Evolutionary conservation across 2,888 invertebrate species (phyloP), one percentile per base, ranked within the genome.

Genomic region (Drosophila neonasuta): DNA sequence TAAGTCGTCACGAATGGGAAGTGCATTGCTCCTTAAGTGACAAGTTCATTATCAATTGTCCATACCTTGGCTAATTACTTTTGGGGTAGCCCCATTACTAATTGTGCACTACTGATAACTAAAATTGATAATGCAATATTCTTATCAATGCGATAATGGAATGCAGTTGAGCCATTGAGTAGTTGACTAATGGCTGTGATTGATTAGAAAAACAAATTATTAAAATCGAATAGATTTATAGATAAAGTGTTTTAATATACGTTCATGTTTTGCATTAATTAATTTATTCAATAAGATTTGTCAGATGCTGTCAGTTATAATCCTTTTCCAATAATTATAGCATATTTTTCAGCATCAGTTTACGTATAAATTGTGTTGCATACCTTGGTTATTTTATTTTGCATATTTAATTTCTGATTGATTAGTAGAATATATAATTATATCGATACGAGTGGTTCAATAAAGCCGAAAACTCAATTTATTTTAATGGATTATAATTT

Each of bases 11-110:
- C 41, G 13, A 41, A 13, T 13, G 39, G n/a, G 34, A 32, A 36
- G 41, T n/a, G 29, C 9, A 32, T 15, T 45, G 32, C 8, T 49
- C 30, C 24, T 51, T 15, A 13, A 69, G 46, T 52, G 3, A 5
- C 20, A 44, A 41, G 13, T 24, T 20, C 9, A 42, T 50, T 42
- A 44, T 45, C 24, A 24, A 15, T 11, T 46, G 20, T 5, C 11
- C 24, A 24, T 5, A 36, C 36, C 11, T 46, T 5, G 15, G 5
- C 11, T 15, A 17, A 39, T 24, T 29, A n/a, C 3, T 20, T 9
- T 41, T 44, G 34, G 49, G 61, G 32, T 39, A 52, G 50, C 42
- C 50, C 54, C 32, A 68, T 55, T 58, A 48, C 30, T 50, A n/a
- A 55, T 15, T 30, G 42, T 10, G 8, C 6, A 32, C 11, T 17